These are phyloP conservation scores for Muscidifurax raptorellus DNA, from an alignment of 1,140 invertebrate species.

Conservation along the genomic window DNA sequence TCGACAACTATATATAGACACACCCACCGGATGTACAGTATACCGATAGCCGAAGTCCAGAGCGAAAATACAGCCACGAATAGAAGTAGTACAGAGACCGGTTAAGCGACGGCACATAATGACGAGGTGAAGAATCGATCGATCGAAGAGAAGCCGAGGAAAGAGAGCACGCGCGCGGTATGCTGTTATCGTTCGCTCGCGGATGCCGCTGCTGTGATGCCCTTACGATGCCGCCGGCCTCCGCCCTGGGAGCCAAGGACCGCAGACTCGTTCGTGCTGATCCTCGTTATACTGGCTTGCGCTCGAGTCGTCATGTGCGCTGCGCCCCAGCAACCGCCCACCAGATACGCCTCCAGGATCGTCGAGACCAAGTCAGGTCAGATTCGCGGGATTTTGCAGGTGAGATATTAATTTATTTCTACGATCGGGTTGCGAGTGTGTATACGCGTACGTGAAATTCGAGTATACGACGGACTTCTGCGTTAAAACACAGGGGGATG, in stretches of 20 bases:
- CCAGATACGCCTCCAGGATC: slow-evolving; percentile 76
- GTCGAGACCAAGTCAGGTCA: slow-evolving; percentile 79
- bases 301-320: slow-evolving; percentile 44
- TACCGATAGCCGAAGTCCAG: background rate
- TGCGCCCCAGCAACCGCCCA: slow-evolving; percentile 22
- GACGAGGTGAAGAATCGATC: background rate
- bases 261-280: slow-evolving; percentile 49
- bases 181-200: slow-evolving; percentile 55
- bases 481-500: too few species aligned
- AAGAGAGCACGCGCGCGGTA: slow-evolving; percentile 52
- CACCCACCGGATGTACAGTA: background rate
- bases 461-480: too few species aligned
- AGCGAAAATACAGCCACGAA: background rate
- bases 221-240: slow-evolving; percentile 71
- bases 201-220: slow-evolving; percentile 70
- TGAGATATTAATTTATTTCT: slow-evolving; percentile 52
- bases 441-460: background rate
- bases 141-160: background rate
- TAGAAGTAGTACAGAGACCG: background rate
- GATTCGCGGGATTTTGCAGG: slow-evolving; percentile 77
- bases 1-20: background rate
- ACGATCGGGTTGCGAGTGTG: background rate
- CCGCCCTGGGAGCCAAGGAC: slow-evolving; percentile 59
- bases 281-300: background rate
- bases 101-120: background rate